A percentile compares a stretch with the other conserved stretches of the same genome.
Conservation (phyloP, 2,888 invertebrate genomes). For the Rhagonycha lutea region DNA sequence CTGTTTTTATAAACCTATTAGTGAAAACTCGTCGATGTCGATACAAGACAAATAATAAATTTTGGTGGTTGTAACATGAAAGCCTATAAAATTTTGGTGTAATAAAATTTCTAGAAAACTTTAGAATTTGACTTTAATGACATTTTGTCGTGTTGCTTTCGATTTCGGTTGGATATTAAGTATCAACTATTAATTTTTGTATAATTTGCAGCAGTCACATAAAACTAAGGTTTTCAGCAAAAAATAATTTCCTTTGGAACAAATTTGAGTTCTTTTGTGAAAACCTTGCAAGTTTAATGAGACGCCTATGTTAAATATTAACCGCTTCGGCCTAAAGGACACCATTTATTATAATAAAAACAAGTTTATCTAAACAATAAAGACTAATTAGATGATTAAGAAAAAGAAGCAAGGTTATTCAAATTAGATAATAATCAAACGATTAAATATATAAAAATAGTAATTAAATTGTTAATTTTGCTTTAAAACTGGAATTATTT, state of each 20-base stretch:
- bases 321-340: background rate
- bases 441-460: background rate
- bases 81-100: background rate
- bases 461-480: background rate
- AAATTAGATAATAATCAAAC: background rate
- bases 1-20: background rate
- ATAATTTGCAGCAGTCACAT: background rate
- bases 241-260: too few species aligned
- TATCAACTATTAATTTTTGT: background rate
- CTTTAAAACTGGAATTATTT: background rate
- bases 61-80: background rate
- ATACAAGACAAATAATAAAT: background rate
- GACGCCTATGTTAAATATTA: background rate
- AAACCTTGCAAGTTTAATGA: background rate
- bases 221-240: too few species aligned
- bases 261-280: background rate
- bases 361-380: background rate
- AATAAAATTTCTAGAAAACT: background rate
- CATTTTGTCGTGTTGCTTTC: background rate
- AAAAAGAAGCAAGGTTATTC: background rate
- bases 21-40: background rate
- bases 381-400: background rate
- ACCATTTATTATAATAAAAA: background rate
- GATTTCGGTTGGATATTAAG: background rate
- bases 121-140: background rate